A percentile compares a stretch with the other conserved stretches of the same genome.
These are phyloP conservation scores for Drosophila anomelani DNA, from an alignment of 2,888 invertebrate genomes.

Conservation along the genomic window DNA sequence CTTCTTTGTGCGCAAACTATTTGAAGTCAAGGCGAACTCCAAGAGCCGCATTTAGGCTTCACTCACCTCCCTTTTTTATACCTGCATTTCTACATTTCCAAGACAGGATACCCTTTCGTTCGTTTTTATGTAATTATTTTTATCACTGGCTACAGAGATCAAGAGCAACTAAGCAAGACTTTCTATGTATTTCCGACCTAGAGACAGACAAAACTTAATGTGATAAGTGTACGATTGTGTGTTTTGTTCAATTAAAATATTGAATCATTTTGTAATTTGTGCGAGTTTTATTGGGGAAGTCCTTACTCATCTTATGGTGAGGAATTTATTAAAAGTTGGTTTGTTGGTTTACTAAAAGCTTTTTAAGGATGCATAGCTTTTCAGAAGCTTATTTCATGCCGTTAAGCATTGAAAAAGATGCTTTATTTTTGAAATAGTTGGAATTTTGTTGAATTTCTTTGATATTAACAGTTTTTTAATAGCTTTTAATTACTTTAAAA, in stretches of 20 bases:
- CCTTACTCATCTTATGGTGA: background rate
- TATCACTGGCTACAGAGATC: conserved; percentile 62
- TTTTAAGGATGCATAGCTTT: background rate
- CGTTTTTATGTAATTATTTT: conserved; percentile 52
- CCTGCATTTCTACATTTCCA: conserved; percentile 33
- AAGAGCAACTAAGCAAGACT: conserved; percentile 63
- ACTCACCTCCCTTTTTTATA: background rate
- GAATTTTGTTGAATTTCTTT: background rate
- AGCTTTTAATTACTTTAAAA: too few species aligned
- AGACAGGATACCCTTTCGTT: conserved; percentile 37
- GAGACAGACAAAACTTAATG: conserved; percentile 59
- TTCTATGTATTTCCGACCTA: conserved; percentile 28
- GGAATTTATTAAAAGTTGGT: conserved; percentile 11
- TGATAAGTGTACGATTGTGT: conserved; percentile 71
- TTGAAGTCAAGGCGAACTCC: conserved; percentile 90
- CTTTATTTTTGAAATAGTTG: too few species aligned
- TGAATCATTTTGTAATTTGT: conserved; percentile 41
- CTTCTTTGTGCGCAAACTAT: conserved; percentile 94
- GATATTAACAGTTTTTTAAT: too few species aligned
- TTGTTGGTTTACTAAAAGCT: conserved; percentile 13
- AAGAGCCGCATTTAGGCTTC: conserved; percentile 83
- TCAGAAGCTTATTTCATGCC: background rate
- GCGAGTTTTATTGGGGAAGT: background rate
- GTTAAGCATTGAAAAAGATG: background rate
- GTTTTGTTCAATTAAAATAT: conserved; percentile 66